A percentile compares a stretch with the other conserved stretches of the same genome.
These are phyloP conservation scores for Struthidea cinerea DNA, from an alignment of 2,113 vertebrate genomes.

Conservation along the genomic window DNA sequence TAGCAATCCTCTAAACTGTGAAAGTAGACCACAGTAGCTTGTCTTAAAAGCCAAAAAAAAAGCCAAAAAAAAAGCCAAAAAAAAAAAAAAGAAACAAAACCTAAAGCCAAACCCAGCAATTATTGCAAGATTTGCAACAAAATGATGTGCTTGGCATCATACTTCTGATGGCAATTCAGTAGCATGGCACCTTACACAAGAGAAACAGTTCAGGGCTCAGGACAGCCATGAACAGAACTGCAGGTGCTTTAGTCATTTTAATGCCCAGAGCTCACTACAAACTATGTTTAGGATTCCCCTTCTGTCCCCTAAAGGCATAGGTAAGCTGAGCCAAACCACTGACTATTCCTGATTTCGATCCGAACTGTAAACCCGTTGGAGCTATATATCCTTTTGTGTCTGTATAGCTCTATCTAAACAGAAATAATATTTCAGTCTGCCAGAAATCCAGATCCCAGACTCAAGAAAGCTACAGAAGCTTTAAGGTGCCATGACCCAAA, in stretches of 20 bases:
- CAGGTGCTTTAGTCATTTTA: background rate
- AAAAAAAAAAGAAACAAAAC: background rate
- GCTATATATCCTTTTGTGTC: background rate
- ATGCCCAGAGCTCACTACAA: background rate
- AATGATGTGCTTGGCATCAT: background rate
- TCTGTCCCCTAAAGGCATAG: background rate
- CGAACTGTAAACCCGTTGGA: background rate
- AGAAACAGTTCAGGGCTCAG: background rate
- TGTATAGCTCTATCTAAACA: background rate
- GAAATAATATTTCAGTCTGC: background rate
- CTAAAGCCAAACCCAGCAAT: background rate
- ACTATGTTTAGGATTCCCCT: background rate
- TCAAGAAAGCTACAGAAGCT: constrained; percentile 4
- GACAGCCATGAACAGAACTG: background rate
- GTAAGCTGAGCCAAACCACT: background rate
- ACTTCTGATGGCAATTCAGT: background rate
- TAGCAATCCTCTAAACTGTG: background rate
- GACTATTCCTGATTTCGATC: background rate
- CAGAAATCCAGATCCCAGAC: background rate
- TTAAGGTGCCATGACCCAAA: background rate
- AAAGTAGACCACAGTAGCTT: background rate
- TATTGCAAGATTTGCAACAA: background rate
- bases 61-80: too few species aligned
- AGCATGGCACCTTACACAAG: background rate
- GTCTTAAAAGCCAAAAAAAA: background rate